Evolutionary conservation across 2,797 vertebrate genomes (phyloP).

Genomic region (Anguilla obscura): DNA sequence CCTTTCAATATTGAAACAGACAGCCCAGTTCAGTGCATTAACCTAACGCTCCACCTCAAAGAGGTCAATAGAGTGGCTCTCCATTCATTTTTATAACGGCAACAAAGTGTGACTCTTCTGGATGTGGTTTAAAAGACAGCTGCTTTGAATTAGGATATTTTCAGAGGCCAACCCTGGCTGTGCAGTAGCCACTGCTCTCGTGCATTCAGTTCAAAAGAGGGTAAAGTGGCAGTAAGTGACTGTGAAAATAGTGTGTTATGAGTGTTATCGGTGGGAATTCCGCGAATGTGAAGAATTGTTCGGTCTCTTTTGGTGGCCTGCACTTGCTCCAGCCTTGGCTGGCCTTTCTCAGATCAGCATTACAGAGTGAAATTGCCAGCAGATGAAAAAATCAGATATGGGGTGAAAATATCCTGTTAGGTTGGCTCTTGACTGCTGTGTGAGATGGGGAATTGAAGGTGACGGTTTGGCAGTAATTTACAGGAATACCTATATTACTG

Average conservation of each 20-base stretch:
- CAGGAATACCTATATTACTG: not conserved
- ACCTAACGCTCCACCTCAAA: not conserved
- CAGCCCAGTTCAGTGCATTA: not conserved
- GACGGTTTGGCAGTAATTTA: not conserved
- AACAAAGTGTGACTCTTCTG: constrained; percentile 43
- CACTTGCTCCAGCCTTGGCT: not conserved
- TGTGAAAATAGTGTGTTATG: constrained; percentile 6
- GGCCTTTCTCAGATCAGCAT: not conserved
- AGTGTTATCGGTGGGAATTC: not conserved
- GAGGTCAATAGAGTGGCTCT: not conserved
- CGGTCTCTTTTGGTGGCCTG: not conserved
- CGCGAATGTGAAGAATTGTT: not conserved
- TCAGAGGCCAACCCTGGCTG: constrained; percentile 17
- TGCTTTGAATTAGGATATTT: constrained; percentile 59
- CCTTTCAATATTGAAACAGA: not conserved
- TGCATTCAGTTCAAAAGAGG: not conserved
- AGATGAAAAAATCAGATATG: not conserved
- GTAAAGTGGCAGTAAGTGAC: not conserved
- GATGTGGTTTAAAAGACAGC: constrained; percentile 54
- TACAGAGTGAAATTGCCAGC: not conserved
- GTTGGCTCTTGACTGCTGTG: not conserved
- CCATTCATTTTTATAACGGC: constrained; percentile 32
- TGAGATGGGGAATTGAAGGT: not conserved
- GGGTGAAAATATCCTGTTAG: not conserved
- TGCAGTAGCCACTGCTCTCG: not conserved